Conservation (phyloP, 2,888 invertebrate genomes). For the Nebria salina region DNA sequence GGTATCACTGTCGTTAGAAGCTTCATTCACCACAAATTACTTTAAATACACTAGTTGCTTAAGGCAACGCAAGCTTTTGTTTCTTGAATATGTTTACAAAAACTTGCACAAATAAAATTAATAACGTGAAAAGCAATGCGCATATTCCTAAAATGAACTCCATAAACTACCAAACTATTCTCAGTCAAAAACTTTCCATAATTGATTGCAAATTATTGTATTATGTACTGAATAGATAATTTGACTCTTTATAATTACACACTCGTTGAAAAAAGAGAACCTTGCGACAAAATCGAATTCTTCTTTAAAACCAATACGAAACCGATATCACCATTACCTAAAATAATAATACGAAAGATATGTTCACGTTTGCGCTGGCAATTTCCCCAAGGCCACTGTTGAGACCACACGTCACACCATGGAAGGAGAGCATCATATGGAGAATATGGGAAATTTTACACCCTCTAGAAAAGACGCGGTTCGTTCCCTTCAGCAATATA, state of each 20-base stretch:
- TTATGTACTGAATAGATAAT: too few species aligned
- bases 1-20: background rate
- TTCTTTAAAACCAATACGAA: slow-evolving; percentile 29
- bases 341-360: slow-evolving; percentile 28
- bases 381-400: slow-evolving; percentile 4
- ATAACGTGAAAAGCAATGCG: too few species aligned
- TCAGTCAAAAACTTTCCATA: background rate
- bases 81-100: too few species aligned
- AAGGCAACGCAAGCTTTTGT: too few species aligned
- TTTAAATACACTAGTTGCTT: background rate
- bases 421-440: slow-evolving; percentile 20
- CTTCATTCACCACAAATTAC: background rate
- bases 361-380: background rate
- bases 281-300: slow-evolving; percentile 20
- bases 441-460: slow-evolving; percentile 34
- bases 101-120: too few species aligned
- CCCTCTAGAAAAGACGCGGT: slow-evolving; percentile 24
- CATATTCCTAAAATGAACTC: too few species aligned
- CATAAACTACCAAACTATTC: too few species aligned
- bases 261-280: background rate
- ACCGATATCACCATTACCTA: slow-evolving; percentile 26
- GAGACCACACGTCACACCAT: slow-evolving; percentile 15
- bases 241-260: background rate
- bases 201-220: background rate
- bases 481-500: slow-evolving; percentile 30